A percentile compares a stretch with the other conserved stretches of the same genome.
These are phyloP conservation scores for Amiota minor DNA, from an alignment of 2,888 invertebrate species.

Conservation along the genomic window DNA sequence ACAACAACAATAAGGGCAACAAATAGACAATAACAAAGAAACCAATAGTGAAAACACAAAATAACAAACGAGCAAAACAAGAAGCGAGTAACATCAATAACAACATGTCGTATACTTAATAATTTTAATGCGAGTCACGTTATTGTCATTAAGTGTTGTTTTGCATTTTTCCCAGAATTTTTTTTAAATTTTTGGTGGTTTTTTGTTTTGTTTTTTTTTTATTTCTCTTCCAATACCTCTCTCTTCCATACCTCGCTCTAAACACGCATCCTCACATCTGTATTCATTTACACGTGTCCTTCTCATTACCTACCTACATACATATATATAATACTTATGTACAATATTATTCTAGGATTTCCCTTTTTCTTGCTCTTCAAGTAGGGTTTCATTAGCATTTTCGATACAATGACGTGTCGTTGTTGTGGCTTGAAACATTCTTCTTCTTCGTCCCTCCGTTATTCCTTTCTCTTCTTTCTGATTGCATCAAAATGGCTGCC, in stretches of 20 bases:
- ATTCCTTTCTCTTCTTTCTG: no score
- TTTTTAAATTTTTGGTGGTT: neutral
- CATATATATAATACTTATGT: no score
- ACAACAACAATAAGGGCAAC: no score
- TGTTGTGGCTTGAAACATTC: no score
- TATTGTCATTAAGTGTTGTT: slow-evolving; percentile 25
- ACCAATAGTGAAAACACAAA: neutral
- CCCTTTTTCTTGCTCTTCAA: slow-evolving; percentile 30
- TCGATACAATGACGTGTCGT: slow-evolving; percentile 7
- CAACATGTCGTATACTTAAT: slow-evolving; percentile 24
- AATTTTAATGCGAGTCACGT: slow-evolving; percentile 30
- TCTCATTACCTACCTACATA: neutral
- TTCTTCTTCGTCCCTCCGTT: no score
- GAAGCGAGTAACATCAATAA: neutral
- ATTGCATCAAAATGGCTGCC: slow-evolving; percentile 23
- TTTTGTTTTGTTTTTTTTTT: neutral
- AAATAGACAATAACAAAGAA: neutral
- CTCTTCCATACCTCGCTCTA: neutral
- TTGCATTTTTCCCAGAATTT: neutral
- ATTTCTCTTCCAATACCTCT: neutral
- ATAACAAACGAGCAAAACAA: neutral
- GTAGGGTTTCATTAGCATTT: slow-evolving; percentile 25
- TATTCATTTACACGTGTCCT: neutral
- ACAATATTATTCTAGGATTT: slow-evolving; percentile 1
- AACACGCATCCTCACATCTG: neutral